Evolutionary conservation across 2,113 vertebrate genomes (phyloP).

Genomic region (Mungos mungo): DNA sequence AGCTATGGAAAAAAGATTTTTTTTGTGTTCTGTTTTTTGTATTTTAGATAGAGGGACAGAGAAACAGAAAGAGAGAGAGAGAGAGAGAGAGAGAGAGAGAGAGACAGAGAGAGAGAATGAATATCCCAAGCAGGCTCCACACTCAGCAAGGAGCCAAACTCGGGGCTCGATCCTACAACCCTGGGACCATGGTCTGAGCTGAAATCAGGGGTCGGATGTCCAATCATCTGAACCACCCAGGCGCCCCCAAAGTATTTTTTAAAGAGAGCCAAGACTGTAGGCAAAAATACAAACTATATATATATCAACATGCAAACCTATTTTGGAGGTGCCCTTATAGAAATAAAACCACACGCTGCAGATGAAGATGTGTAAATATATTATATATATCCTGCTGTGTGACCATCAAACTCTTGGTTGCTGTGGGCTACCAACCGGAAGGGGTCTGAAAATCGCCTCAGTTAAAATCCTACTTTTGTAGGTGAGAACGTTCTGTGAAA

Average conservation of each 20-base stretch:
- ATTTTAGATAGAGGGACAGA: no score
- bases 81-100: no score
- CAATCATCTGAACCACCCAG: no score
- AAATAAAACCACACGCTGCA: neutral
- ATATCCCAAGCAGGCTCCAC: no score
- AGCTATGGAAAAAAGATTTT: neutral
- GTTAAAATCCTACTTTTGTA: neutral
- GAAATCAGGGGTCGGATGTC: no score
- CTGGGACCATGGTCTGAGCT: no score
- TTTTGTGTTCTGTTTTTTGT: neutral
- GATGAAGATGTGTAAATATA: neutral
- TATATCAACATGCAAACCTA: neutral
- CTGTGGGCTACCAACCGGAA: neutral
- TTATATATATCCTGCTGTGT: accelerated
- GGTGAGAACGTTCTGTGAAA: neutral
- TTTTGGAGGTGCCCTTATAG: neutral
- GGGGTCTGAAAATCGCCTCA: neutral
- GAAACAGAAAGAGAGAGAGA: no score
- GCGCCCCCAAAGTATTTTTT: neutral
- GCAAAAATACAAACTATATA: neutral
- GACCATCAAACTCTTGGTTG: neutral
- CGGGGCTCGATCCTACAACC: no score
- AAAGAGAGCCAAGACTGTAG: neutral
- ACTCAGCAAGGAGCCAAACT: no score
- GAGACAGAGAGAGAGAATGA: no score